These are phyloP conservation scores for Onychostruthus taczanowskii DNA, from an alignment of 2,113 vertebrate genomes.

Conservation along the genomic window DNA sequence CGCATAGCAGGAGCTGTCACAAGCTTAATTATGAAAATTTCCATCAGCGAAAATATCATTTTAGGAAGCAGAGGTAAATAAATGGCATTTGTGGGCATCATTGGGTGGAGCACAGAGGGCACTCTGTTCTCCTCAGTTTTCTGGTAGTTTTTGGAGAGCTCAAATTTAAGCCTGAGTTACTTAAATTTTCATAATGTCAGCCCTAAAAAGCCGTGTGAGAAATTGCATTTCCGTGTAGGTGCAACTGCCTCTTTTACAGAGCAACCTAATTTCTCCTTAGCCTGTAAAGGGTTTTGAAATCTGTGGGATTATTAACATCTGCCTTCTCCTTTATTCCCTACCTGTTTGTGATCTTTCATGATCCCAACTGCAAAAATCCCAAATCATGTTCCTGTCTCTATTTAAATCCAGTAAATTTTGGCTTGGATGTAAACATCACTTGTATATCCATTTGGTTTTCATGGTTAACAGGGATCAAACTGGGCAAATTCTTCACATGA, in stretches of 20 bases:
- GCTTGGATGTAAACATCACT: background rate
- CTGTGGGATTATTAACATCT: background rate
- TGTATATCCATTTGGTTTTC: background rate
- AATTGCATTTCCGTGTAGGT: background rate
- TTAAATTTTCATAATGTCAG: background rate
- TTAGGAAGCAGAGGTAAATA: conserved; percentile 36
- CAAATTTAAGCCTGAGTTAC: background rate
- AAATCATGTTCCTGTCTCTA: background rate
- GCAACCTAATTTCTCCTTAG: background rate
- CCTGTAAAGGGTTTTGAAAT: background rate
- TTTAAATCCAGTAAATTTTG: background rate
- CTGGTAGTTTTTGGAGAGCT: background rate
- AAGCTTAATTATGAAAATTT: conserved; percentile 53
- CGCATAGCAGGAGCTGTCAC: conserved; percentile 11
- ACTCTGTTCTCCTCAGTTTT: background rate
- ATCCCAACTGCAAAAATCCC: background rate
- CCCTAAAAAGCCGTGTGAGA: background rate
- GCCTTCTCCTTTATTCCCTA: background rate
- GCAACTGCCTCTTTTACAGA: background rate
- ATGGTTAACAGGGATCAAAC: background rate
- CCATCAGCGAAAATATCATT: conserved; percentile 29
- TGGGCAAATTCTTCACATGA: background rate
- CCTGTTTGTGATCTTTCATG: background rate
- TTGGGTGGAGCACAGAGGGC: background rate
- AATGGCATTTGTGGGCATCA: background rate